A percentile compares a stretch with the other conserved stretches of the same genome.
phyloP scores from a whole-genome alignment of 2,113 vertebrate genomes.

The Ophiodon elongatus region DNA sequence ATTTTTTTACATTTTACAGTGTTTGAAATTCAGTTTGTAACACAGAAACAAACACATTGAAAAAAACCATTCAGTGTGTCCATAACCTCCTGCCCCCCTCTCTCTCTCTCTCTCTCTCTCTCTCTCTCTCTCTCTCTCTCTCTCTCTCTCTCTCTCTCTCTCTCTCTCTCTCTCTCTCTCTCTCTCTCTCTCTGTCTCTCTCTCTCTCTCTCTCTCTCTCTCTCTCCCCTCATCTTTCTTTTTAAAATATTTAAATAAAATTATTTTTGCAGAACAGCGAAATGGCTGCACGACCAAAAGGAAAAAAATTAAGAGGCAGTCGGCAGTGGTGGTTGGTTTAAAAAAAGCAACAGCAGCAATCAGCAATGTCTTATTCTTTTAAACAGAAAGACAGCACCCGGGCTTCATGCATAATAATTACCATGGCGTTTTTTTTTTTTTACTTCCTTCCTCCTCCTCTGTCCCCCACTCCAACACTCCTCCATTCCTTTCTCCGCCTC shows the following conservation, averaged over 20 bases:
- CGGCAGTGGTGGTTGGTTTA: not conserved
- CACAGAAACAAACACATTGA: not conserved
- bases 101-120: not conserved
- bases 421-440: not conserved
- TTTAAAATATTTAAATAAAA: not conserved
- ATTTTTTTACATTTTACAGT: not conserved
- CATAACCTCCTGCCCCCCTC: not conserved
- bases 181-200: too few species aligned
- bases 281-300: not conserved
- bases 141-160: too few species aligned
- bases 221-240: not conserved
- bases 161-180: too few species aligned
- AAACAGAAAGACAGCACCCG: conserved; percentile 14
- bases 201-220: not conserved
- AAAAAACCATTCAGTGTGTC: not conserved
- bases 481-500: conserved; percentile 85
- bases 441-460: conserved; percentile 31
- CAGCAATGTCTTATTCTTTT: conserved; percentile 19
- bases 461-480: conserved; percentile 49
- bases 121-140: not conserved
- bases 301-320: conserved; percentile 1
- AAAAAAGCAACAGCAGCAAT: conserved; percentile 22
- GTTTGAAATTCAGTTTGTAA: conserved; percentile 4
- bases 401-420: conserved; percentile 45
- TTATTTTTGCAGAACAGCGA: not conserved